Evolutionary conservation across 2,113 vertebrate genomes (phyloP), one percentile per base, ranked within the genome.

Genomic region (Salvelinus fontinalis): DNA sequence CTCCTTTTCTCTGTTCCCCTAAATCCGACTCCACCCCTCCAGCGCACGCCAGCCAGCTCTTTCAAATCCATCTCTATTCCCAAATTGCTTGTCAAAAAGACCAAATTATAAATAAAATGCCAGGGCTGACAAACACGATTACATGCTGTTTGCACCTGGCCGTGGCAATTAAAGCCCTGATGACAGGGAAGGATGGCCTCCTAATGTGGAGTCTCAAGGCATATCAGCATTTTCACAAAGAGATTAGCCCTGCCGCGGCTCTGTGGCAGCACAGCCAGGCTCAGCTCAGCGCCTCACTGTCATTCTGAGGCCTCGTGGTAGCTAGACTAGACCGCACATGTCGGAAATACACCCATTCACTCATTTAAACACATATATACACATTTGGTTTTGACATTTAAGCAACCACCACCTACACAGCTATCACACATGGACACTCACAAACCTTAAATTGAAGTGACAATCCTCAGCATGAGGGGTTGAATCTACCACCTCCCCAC

Each of bases 101-200:
- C 82, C 3, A 77, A 92, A 91, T 89, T 92, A 84, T 85, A 89
- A 91, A 88, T 86, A 88, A 87, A 91, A 90, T 79, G 77, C 77
- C 71, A 83, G 34, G 67, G 77, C 82, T 90, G 91, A 93, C 89
- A 92, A 91, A 93, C 88, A 93, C 82, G 90, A 93, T 93, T 90
- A 87, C 91, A 89, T 44, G 39, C 39, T 44, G 39, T 44, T 44
- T 44, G 39, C 39, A 44, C 39, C 39, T 44, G 39, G 39, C 84
- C 71, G 78, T 75, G 87, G 87, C 87, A 92, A 93, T 94, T 91
- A 93, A 91, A 88, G 84, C 81, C 73, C 75, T 80, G 84, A 87
- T 90, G 93, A 92, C 86, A 86, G 86, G 89, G 76, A 76, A 86
- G 85, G 84, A 85, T 77, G 88, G 81, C 85, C 84, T 88, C 87